Base-by-base conservation (phyloP, 1,140 invertebrate species). In the Eumaeus atala region DNA sequence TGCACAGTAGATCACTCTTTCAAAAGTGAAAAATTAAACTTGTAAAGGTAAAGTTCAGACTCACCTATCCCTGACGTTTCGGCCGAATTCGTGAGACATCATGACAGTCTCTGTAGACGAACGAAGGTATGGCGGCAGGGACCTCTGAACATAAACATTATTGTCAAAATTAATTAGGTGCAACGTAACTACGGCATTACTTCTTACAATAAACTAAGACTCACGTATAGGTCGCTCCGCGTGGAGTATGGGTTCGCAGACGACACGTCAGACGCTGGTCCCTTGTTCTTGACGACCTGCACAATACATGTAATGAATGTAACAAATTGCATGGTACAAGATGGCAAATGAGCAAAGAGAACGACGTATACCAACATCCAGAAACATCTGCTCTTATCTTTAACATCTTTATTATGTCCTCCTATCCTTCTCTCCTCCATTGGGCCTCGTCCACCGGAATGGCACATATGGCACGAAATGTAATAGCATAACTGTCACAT, bases 211-310 rank as follows among this genome's bases (percentile, higher is more conserved):
- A 18, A 47, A 17, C 6, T 11, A 34, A 9, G 7, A 75, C 81
- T 79, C 54, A 84, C 81, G 51, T 80, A 84, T 42, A 79, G 62
- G 40, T 79, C 75, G 50, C 79, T 76, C 38, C 74, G 71, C n/a
- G 52, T 47, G 5, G 56, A 54, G 51, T 75, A 78, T 0, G 58
- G 53, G 48, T 74, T 70, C 17, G 56, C 62, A 1, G 77, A 64
- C 0, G 75, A 74, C n/a, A 70, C 64, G 11, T 82, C 79, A 1
- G 79, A 79, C 0, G 70, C 54, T 3, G 76, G 73, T 0, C 76
- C 80, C 38, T 83, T 84, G 63, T 77, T 79, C 49, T 83, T 84
- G 9, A 83, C 76, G 40, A 77, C 78, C 77, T 85, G 65, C 55
- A 66, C 67, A 48, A 18, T n/a, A 38, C 6, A 53, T 17, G 12